A percentile compares a stretch with the other conserved stretches of the same genome.
Evolutionary conservation across 2,797 vertebrate species (phyloP).

Genomic region (Apodemus agrarius): DNA sequence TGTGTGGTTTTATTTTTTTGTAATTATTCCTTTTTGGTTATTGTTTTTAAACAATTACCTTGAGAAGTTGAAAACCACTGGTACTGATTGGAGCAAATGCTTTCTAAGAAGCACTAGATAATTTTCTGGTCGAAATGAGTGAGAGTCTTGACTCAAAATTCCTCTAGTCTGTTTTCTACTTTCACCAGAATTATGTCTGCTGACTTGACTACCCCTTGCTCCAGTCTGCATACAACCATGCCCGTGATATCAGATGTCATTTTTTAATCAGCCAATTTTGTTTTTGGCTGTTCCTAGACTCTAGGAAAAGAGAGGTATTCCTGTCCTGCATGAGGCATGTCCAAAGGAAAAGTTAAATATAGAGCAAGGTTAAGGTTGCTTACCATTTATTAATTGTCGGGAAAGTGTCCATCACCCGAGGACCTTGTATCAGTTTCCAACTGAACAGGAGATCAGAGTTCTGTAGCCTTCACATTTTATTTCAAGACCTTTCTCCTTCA

Average conservation of each 20-base stretch:
- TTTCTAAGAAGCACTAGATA: conserved; percentile 40
- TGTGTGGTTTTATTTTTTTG: conserved; percentile 33
- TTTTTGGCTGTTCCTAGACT: conserved; percentile 46
- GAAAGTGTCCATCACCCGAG: background rate
- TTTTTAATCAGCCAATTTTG: conserved; percentile 4
- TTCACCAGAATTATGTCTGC: background rate
- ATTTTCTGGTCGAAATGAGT: background rate
- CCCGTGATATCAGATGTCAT: background rate
- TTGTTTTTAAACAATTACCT: background rate
- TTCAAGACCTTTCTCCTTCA: background rate
- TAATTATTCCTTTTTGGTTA: background rate
- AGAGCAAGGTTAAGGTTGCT: conserved; percentile 38
- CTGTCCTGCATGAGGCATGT: conserved; percentile 47
- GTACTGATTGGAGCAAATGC: background rate
- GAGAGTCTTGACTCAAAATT: conserved; percentile 10
- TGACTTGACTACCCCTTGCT: background rate
- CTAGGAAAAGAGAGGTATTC: conserved; percentile 60
- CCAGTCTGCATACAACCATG: background rate
- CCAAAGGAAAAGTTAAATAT: conserved; percentile 62
- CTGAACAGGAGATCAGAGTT: background rate
- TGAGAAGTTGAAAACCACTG: background rate
- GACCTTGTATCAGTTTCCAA: background rate
- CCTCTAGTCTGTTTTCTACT: background rate
- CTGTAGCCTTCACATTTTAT: background rate
- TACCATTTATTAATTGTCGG: conserved; percentile 38